These are phyloP conservation scores for Amiota mariae DNA, from an alignment of 2,888 invertebrate genomes.

Conservation along the genomic window DNA sequence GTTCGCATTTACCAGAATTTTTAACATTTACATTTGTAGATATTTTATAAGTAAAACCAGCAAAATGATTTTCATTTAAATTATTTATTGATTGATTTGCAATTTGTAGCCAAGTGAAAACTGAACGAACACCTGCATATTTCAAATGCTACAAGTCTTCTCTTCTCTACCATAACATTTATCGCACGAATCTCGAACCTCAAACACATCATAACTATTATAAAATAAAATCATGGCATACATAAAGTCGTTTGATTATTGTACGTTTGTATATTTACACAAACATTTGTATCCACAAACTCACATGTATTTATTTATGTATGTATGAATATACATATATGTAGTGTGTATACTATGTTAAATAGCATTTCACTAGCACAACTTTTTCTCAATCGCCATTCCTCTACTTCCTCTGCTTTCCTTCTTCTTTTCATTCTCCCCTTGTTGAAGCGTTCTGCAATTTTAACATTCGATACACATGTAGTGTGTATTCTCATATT, in stretches of 20 bases:
- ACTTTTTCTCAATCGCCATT: not conserved
- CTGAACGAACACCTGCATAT: slow-evolving; percentile 60
- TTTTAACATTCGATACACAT: not conserved
- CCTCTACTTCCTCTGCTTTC: not conserved
- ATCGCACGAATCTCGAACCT: not conserved
- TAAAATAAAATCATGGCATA: not conserved
- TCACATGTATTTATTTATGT: slow-evolving; percentile 30
- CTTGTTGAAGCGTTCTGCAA: not conserved
- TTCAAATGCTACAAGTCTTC: slow-evolving; percentile 27
- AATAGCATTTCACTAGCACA: slow-evolving; percentile 23
- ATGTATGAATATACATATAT: too few relatives aligned
- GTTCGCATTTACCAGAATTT: slow-evolving; percentile 43
- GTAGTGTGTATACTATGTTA: slow-evolving; percentile 9
- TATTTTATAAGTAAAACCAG: slow-evolving; percentile 61
- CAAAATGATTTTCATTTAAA: slow-evolving; percentile 69
- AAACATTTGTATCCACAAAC: too few relatives aligned
- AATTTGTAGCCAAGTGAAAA: slow-evolving; percentile 69
- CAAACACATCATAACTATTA: not conserved
- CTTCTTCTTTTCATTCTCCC: not conserved
- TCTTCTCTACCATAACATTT: slow-evolving; percentile 11
- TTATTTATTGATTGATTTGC: slow-evolving; percentile 69
- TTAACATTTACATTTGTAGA: slow-evolving; percentile 64
- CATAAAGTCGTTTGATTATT: slow-evolving; percentile 7
- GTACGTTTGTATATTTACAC: too few relatives aligned
- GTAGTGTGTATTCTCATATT: not conserved